Evolutionary conservation across 1,140 invertebrate species (phyloP).

Genomic region (Macrocentrus cingulum): DNA sequence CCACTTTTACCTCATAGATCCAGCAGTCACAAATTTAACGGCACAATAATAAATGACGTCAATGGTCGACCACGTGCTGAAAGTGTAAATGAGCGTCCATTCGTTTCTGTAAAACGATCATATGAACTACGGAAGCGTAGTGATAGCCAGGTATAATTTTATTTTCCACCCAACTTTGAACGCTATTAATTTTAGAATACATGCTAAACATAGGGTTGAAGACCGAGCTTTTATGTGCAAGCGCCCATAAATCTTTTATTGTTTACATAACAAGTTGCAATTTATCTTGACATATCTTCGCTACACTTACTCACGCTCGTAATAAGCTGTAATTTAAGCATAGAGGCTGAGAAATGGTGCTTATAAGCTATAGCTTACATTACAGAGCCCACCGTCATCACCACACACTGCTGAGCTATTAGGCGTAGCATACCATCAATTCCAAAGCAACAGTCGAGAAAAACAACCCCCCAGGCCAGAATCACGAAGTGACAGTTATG

Average conservation of each 20-base stretch:
- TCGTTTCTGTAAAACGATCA: slow-evolving; percentile 67
- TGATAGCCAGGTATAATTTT: slow-evolving; percentile 54
- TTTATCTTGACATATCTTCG: background rate
- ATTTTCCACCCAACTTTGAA: background rate
- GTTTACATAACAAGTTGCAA: background rate
- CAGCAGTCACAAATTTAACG: slow-evolving; percentile 62
- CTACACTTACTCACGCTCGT: background rate
- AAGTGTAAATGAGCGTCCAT: slow-evolving; percentile 63
- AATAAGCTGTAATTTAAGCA: slow-evolving; percentile 22
- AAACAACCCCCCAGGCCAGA: slow-evolving; percentile 45
- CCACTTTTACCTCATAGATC: slow-evolving; percentile 64
- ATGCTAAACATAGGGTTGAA: background rate
- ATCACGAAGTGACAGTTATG: slow-evolving; percentile 49
- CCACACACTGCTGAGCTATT: slow-evolving; percentile 40
- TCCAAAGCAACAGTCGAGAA: slow-evolving; percentile 23
- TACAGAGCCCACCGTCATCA: slow-evolving; percentile 54
- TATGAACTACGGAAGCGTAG: slow-evolving; percentile 62
- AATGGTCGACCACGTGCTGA: slow-evolving; percentile 49
- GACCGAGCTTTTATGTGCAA: background rate
- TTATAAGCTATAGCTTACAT: slow-evolving; percentile 53
- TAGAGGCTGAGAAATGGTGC: slow-evolving; percentile 41
- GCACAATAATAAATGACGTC: slow-evolving; percentile 50
- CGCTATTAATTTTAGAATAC: slow-evolving; percentile 1
- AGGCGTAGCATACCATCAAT: slow-evolving; percentile 36
- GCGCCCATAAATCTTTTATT: slow-evolving; percentile 15